Evolutionary conservation across 2,797 vertebrate species (phyloP), one percentile per base, ranked within the genome.

Genomic region (Sebastes glaucus): DNA sequence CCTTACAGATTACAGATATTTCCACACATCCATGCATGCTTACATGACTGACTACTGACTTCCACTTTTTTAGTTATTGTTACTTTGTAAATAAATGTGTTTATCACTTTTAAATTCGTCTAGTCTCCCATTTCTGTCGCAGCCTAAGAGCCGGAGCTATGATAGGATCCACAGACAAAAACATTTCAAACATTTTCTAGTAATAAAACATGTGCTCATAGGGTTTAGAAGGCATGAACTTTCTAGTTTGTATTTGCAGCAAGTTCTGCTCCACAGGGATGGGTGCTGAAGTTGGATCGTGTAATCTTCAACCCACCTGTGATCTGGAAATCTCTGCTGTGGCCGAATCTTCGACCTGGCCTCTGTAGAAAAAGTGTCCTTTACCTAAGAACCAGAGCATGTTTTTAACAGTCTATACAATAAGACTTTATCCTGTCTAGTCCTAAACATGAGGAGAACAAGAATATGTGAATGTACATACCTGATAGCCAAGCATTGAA

Each of bases 251-350:
- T 27, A 10, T 71, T 30, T 49, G 25, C 23, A 59, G 68, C 14
- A 4, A 42, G 18, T 61, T 61, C 10, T n/a, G 10, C 18, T 18
- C 35, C 25, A 46, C 33, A 14, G 32, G 10, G 10, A 9, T 13
- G 16, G 27, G 11, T 8, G 33, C 33, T 66, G 4, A 22, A 56
- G 8, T 11, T 64, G 35, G 22, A 61, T 25, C 1, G 20, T 30
- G 20, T 11, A 20, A 53, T 33, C 35, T 16, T 5, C 4, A 65
- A 83, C 87, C 7, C 53, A 95, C 96, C 93, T 97, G 96, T 74
- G 95, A 96, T 84, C 95, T 89, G 78, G 96, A 97, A 82, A 97
- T 97, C 81, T 96, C 95, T 80, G 95, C 96, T 46, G 94, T 97
- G 71, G 95, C 95, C 16, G 94, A 96, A 80, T 97, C 96, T 86